Base-by-base conservation (phyloP, 1,140 invertebrate genomes). In the Octopus sinensis region DNA sequence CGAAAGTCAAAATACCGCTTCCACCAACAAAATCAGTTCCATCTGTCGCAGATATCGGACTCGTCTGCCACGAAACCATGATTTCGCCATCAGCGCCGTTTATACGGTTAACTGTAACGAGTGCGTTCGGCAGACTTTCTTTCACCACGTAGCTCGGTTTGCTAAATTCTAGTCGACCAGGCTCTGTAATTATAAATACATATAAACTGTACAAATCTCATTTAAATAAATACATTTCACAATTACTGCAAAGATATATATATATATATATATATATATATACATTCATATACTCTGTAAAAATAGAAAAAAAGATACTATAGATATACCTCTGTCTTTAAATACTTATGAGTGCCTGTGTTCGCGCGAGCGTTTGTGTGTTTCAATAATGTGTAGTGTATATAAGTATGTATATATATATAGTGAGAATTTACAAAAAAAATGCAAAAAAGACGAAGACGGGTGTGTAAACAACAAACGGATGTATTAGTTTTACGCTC, bases 11-110 rank as follows among this genome's bases (percentile, higher is more conserved):
- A 52, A 88, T 88, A 54, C 93, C 93, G 85, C 92, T 91, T 76
- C 85, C 85, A 9, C 87, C 89, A 23, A 88, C 81, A 85, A 91
- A 94, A 87, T 94, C 93, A 81, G 91, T 90, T 10, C 92, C 93
- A 86, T 90, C 90, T 23, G 92, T 88, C 5, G 93, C 93, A 10
- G 93, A 92, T 80, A 93, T 92, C 87, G 94, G 93, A 78, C 93
- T 90, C 1, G 93, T 93, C 71, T 87, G 89, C 92, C 93, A 94
- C 79, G 92, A 91, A 4, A 93, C 92, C 43, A 90, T 88, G 71
- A 94, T 91, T 78, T 92, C 91, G 30, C 93, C 93, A 87, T 94
- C 93, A n/a, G 93, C 92, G 17, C 93, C 93, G 84, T 92, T 91
- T 51, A 88, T 89, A 79, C 93, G 87, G 6, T 92, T 85, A 0